Evolutionary conservation across 1,140 invertebrate genomes (phyloP).

Genomic region (Drosophila aff.): DNA sequence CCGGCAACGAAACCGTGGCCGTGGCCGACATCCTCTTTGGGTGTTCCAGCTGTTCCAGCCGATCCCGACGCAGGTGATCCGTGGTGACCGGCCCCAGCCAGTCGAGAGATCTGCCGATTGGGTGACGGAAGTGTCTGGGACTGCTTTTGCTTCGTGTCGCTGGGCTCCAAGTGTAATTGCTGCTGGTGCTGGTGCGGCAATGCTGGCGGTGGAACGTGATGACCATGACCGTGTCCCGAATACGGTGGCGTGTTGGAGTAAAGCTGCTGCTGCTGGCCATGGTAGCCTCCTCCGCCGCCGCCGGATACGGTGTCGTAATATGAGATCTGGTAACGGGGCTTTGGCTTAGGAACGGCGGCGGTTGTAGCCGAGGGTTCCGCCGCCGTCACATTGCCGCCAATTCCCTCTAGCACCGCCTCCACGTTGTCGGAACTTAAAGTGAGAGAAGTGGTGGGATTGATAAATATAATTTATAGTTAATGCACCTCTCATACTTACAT

Average conservation of each 20-base stretch:
- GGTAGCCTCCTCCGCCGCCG: conserved; percentile 52
- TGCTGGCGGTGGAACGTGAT: conserved; percentile 61
- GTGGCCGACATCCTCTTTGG: conserved; percentile 71
- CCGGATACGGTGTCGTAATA: conserved; percentile 78
- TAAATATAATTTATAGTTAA: background rate
- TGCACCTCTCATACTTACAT: conserved; percentile 61
- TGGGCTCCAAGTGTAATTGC: conserved; percentile 72
- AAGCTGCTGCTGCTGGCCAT: conserved; percentile 77
- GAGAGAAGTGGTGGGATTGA: background rate
- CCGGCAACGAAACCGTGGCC: conserved; percentile 28
- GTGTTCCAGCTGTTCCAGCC: conserved; percentile 32
- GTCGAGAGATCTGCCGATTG: conserved; percentile 80
- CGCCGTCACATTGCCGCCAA: conserved; percentile 64
- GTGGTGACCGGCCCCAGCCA: conserved; percentile 56
- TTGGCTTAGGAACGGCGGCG: conserved; percentile 60
- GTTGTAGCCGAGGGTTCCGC: conserved; percentile 48
- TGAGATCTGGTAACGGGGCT: conserved; percentile 78
- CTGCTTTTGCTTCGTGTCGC: conserved; percentile 75
- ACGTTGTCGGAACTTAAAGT: conserved; percentile 77
- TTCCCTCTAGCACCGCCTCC: conserved; percentile 82
- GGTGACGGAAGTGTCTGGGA: conserved; percentile 81
- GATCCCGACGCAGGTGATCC: conserved; percentile 6
- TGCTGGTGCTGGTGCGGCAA: conserved; percentile 77
- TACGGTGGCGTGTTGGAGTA: conserved; percentile 77
- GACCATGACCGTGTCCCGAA: conserved; percentile 53